Evolutionary conservation across 2,888 invertebrate species (phyloP).

Genomic region (Schrankia costaestrigalis): DNA sequence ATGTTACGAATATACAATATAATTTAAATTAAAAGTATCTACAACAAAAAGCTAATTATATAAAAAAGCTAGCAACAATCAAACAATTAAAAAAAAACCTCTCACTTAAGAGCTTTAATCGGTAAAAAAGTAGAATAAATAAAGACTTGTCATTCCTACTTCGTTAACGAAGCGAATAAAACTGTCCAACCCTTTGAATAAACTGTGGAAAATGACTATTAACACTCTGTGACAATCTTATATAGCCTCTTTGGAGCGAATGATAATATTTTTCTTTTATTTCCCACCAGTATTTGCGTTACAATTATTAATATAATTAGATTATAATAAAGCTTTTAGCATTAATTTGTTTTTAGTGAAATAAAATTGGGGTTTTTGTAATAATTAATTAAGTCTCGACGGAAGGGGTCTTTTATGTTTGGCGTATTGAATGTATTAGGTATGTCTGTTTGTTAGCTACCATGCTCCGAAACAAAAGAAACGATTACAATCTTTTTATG

Average conservation of each 20-base stretch:
- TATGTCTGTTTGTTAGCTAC: too few relatives aligned
- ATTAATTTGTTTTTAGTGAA: conserved; percentile 49
- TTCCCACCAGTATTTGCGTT: conserved; percentile 50
- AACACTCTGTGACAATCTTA: conserved; percentile 68
- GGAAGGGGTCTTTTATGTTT: too few relatives aligned
- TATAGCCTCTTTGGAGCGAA: conserved; percentile 53
- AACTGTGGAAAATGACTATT: conserved; percentile 70
- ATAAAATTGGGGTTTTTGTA: conserved; percentile 42
- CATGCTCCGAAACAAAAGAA: too few relatives aligned
- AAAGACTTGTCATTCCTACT: conserved; percentile 50
- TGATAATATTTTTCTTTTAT: conserved; percentile 74
- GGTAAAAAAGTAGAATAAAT: conserved; percentile 58
- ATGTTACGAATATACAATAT: too few relatives aligned
- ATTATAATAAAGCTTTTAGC: conserved; percentile 61
- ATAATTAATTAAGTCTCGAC: too few relatives aligned
- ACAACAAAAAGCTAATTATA: too few relatives aligned
- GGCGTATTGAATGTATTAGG: too few relatives aligned
- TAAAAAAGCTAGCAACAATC: conserved; percentile 11
- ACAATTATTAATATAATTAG: conserved; percentile 59
- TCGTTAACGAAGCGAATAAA: conserved; percentile 72
- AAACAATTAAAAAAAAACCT: conserved; percentile 18
- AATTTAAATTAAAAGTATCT: too few relatives aligned
- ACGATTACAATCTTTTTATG: too few relatives aligned
- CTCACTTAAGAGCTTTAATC: conserved; percentile 27
- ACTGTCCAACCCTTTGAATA: conserved; percentile 68